Conservation (phyloP, 2,113 vertebrate species). For the Casuarius casuarius region DNA sequence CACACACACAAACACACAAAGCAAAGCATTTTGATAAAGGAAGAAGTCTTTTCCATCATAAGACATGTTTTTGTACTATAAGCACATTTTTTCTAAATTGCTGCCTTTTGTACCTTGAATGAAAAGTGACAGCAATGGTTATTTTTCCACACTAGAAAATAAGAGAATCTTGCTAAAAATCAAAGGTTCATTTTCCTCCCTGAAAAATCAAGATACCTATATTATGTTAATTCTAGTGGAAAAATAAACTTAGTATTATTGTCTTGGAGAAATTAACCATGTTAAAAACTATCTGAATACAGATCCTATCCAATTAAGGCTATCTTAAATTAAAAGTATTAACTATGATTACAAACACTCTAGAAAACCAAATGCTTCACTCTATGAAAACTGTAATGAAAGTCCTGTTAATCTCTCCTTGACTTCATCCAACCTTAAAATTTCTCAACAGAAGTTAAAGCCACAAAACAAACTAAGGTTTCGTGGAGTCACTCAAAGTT, state of each 20-base stretch:
- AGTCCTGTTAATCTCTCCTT: neutral
- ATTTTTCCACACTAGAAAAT: neutral
- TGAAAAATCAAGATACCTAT: neutral
- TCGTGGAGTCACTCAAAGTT: neutral
- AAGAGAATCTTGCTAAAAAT: neutral
- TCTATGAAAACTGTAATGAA: neutral
- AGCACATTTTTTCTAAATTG: neutral
- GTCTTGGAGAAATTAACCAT: neutral
- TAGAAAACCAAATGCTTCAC: neutral
- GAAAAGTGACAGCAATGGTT: accelerated
- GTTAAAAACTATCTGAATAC: neutral
- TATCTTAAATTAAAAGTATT: neutral
- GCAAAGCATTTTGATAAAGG: neutral
- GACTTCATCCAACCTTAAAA: neutral
- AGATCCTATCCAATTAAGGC: neutral
- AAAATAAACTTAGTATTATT: neutral
- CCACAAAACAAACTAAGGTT: neutral
- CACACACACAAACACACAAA: neutral
- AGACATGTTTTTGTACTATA: neutral
- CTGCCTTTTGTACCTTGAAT: neutral
- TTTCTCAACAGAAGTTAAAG: neutral
- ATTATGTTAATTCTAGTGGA: neutral
- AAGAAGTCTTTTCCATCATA: neutral
- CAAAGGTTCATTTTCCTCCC: neutral
- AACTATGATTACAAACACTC: neutral